Percentiles rank a stretch among this genome's conserved stretches.
Evolutionary conservation across 2,888 invertebrate species (phyloP).

Genomic region (Thalpophila matura): DNA sequence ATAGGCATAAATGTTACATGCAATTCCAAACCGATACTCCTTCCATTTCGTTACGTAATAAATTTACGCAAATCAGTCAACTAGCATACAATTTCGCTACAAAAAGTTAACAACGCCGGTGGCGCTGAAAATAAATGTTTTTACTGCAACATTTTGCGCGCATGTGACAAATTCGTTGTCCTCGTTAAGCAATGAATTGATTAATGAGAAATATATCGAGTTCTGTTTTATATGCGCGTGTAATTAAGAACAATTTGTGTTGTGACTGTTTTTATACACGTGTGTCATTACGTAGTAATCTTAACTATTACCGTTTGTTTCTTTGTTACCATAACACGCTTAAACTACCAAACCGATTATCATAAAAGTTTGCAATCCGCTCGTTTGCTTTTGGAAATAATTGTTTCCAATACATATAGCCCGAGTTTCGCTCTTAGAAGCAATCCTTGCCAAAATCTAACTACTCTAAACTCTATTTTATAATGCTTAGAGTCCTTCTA

Average conservation of each 20-base stretch:
- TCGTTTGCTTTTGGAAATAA: no score
- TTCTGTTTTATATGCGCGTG: conserved; percentile 15
- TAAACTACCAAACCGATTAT: no score
- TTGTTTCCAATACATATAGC: no score
- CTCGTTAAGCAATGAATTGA: conserved; percentile 48
- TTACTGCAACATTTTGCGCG: conserved; percentile 19
- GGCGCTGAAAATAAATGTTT: conserved; percentile 47
- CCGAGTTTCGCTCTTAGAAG: no score
- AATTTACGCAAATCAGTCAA: conserved; percentile 65
- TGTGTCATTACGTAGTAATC: neutral
- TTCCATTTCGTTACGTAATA: conserved; percentile 41
- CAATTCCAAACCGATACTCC: no score
- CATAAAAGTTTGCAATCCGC: no score
- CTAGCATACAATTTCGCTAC: conserved; percentile 47
- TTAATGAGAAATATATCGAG: conserved; percentile 45
- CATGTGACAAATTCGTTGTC: conserved; percentile 23
- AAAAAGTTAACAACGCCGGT: conserved; percentile 49
- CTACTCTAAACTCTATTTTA: no score
- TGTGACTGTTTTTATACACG: neutral
- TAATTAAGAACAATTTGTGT: conserved; percentile 14
- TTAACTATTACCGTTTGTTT: no score
- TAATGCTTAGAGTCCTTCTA: no score
- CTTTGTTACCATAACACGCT: no score
- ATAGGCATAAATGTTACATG: no score
- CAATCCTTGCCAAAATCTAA: no score